These are phyloP conservation scores for Hydrochoerus hydrochaeris DNA, from an alignment of 2,113 vertebrate species.

Conservation along the genomic window DNA sequence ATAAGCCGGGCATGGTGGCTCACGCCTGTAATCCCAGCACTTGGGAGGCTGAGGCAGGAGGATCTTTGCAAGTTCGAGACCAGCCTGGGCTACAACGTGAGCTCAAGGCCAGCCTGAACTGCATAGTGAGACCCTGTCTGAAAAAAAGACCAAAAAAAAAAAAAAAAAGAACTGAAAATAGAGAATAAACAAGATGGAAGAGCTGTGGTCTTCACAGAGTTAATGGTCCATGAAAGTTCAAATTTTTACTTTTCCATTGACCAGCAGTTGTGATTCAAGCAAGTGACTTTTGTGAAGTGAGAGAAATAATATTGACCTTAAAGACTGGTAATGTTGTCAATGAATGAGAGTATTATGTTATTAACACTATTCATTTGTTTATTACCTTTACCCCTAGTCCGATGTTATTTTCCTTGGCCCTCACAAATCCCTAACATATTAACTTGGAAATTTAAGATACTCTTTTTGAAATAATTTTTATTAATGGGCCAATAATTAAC, in stretches of 20 bases:
- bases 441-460: slow-evolving; percentile 11
- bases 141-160: too few species aligned
- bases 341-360: neutral
- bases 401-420: neutral
- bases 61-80: too few species aligned
- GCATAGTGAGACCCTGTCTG: too few species aligned
- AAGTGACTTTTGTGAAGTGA: slow-evolving; percentile 2
- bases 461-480: slow-evolving; percentile 25
- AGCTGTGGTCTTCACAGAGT: neutral
- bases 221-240: neutral
- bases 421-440: neutral
- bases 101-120: too few species aligned
- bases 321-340: neutral
- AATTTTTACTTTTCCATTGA: neutral
- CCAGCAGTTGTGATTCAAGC: neutral
- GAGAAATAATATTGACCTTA: neutral
- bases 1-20: too few species aligned
- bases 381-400: neutral
- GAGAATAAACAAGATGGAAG: neutral
- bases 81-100: too few species aligned
- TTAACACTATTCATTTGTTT: neutral
- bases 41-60: too few species aligned
- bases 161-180: neutral
- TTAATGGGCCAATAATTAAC: neutral
- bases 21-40: too few species aligned